phyloP scores from a whole-genome alignment of 2,797 vertebrate genomes.

The Yasuhikotakia modesta region DNA sequence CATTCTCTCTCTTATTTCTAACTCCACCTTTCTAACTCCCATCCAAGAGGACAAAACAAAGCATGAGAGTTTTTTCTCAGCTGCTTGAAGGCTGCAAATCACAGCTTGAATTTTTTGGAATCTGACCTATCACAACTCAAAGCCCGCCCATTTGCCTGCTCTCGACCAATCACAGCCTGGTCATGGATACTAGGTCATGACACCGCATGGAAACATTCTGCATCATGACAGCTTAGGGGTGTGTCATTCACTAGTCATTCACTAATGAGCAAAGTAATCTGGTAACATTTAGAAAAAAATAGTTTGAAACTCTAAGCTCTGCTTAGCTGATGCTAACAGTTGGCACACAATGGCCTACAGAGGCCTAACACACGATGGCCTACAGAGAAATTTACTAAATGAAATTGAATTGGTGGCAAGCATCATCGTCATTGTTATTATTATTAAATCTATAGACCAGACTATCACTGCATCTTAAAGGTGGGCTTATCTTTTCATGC shows the following conservation, averaged over 20 bases:
- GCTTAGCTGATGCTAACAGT: neutral
- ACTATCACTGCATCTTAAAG: no score
- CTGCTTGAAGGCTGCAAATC: conserved; percentile 11
- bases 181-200: conserved; percentile 14
- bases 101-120: conserved; percentile 5
- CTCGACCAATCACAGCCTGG: conserved; percentile 21
- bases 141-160: neutral
- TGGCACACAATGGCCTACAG: no score
- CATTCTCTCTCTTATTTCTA: conserved; percentile 62
- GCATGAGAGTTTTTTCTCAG: neutral
- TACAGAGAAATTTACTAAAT: no score
- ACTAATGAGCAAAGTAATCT: conserved; percentile 9
- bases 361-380: no score
- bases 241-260: neutral
- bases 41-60: neutral
- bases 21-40: conserved; percentile 20
- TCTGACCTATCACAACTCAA: conserved; percentile 3
- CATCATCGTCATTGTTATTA: no score
- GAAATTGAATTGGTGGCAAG: no score
- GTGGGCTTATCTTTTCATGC: no score
- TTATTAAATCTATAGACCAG: no score
- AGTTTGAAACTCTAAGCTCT: neutral
- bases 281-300: neutral
- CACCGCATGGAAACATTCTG: conserved; percentile 11
- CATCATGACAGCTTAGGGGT: neutral